Base-by-base conservation (phyloP, 2,888 invertebrate species). In the Diabrotica balteata region DNA sequence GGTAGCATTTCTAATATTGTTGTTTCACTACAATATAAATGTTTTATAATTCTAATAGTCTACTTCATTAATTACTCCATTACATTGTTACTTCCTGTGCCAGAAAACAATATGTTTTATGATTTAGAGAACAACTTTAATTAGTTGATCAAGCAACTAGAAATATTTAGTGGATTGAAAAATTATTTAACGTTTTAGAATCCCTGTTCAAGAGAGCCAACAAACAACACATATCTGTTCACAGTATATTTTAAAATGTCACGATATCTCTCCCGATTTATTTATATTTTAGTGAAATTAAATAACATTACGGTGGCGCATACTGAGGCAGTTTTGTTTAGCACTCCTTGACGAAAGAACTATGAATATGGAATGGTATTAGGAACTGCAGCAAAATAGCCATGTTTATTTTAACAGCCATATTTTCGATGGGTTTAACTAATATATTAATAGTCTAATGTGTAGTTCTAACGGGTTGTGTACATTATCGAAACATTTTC, bases 211-310 rank as follows among this genome's bases (percentile, higher is more conserved):
- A 50, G 69, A 69, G 70, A 64, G 72, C 68, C 73, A 70, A 72
- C 76, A 77, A 75, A 73, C 76, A 76, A 75, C 75, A 76, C 78
- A 78, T 80, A 77, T 79, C 79, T 80, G 80, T 79, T 80, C 78
- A 78, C 79, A 74, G 79, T 79, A 76, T 80, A 80, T 80, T 80
- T 80, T 78, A 78, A 78, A 79, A 76, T 78, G 80, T 79, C 80
- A 80, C 75, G 77, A 72, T 75, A 73, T 75, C 77, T 76, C 75
- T 73, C 72, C 75, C 74, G 76, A 78, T 79, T 80, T 80, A 80
- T 80, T 79, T 80, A 76, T 79, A 78, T 80, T 78, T 77, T 75
- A 75, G 76, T 60, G 57, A 75, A 78, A 79, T 78, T 79, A 78
- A 77, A 79, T 78, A 71, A 77, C 72, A 70, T 66, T 68, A 75